These are phyloP conservation scores for Zoanthus sansibaricus DNA, from an alignment of 92 coral and sea anemone species.

Conservation along the genomic window DNA sequence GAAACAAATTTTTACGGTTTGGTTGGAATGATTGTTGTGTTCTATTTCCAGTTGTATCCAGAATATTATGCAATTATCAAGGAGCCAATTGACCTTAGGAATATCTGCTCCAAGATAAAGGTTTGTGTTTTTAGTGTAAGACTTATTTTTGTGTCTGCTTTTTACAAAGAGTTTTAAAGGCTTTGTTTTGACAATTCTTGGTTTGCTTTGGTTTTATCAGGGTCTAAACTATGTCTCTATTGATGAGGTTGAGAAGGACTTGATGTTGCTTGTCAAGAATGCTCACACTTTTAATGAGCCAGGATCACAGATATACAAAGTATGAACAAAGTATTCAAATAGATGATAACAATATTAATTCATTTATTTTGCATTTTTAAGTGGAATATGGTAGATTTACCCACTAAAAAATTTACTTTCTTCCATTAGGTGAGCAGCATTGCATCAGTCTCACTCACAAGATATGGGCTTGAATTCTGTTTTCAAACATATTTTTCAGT, in stretches of 20 bases:
- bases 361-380: too few relatives aligned
- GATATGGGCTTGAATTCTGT: too few relatives aligned
- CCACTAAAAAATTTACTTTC: too few relatives aligned
- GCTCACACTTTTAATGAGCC: slow-evolving; percentile 99
- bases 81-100: slow-evolving; percentile 93
- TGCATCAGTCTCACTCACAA: too few relatives aligned
- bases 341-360: too few relatives aligned
- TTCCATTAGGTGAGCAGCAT: too few relatives aligned
- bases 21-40: background rate
- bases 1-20: background rate
- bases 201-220: slow-evolving; percentile 52
- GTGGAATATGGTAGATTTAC: too few relatives aligned
- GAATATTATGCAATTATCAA: slow-evolving; percentile 97
- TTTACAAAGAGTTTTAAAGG: background rate
- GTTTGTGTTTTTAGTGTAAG: slow-evolving; percentile 50
- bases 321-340: slow-evolving; percentile 21
- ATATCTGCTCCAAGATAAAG: slow-evolving; percentile 84
- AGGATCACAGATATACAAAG: slow-evolving; percentile 97
- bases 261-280: slow-evolving; percentile 92
- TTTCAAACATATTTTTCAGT: too few relatives aligned
- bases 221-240: slow-evolving; percentile 69
- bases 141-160: background rate
- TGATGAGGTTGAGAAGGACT: slow-evolving; percentile 94
- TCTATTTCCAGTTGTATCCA: slow-evolving; percentile 81
- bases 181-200: background rate